Percentiles rank a stretch among this genome's conserved stretches.
phyloP scores from a whole-genome alignment of 92 coral and sea anemone species.

The Metridium senile region DNA sequence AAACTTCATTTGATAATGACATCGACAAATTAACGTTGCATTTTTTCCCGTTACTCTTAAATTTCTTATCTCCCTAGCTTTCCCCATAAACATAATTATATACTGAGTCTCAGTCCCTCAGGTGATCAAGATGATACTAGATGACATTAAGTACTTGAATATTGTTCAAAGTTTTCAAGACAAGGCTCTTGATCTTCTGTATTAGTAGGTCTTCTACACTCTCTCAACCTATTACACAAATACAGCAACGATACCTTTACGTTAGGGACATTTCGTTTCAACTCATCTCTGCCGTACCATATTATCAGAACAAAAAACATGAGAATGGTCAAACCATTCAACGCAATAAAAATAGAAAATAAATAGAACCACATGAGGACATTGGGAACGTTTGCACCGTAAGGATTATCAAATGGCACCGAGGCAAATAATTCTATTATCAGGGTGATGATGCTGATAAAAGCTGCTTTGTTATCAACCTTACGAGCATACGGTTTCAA shows the following conservation, averaged over 20 bases:
- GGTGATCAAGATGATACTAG: too few relatives aligned
- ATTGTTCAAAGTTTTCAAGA: too few relatives aligned
- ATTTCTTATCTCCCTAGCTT: too few relatives aligned
- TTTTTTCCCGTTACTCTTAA: too few relatives aligned
- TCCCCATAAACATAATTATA: too few relatives aligned
- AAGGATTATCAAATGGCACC: neutral
- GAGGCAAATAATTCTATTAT: neutral
- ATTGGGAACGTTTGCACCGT: too few relatives aligned
- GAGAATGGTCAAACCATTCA: neutral
- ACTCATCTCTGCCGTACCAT: conserved; percentile 11
- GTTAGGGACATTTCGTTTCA: neutral
- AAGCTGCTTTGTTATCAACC: conserved; percentile 8
- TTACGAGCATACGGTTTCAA: conserved; percentile 1
- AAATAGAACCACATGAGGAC: too few relatives aligned
- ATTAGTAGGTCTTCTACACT: neutral
- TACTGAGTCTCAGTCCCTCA: too few relatives aligned
- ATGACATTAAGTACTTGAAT: too few relatives aligned
- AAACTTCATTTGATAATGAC: too few relatives aligned
- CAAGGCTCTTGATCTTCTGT: neutral
- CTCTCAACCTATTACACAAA: neutral
- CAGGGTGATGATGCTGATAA: neutral
- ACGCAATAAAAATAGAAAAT: neutral
- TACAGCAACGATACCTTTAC: neutral
- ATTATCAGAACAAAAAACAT: conserved; percentile 15
- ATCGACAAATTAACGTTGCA: too few relatives aligned